Evolutionary conservation across 1,140 invertebrate genomes (phyloP).

Genomic region (Cotesia typhae): DNA sequence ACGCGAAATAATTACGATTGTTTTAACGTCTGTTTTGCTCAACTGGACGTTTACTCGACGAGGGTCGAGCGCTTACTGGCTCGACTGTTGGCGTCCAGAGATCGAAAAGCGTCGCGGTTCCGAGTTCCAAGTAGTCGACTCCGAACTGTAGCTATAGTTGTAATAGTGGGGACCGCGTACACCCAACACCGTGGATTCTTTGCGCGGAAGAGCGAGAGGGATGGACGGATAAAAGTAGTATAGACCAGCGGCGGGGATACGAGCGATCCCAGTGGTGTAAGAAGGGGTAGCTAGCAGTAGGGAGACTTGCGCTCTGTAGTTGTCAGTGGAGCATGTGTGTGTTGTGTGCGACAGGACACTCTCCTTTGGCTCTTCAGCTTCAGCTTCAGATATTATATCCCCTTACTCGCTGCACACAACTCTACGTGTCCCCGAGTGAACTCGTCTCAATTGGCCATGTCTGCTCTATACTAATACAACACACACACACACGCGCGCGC

Average conservation of each 20-base stretch:
- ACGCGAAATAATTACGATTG: background rate
- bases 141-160: background rate
- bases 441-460: conserved; percentile 18
- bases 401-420: too few relatives aligned
- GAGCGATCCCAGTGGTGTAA: too few relatives aligned
- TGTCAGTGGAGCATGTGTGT: too few relatives aligned
- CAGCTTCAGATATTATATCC: too few relatives aligned
- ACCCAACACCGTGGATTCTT: background rate
- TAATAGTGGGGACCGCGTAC: background rate
- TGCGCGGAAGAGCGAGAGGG: too few relatives aligned
- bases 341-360: background rate
- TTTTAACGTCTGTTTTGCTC: background rate
- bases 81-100: conserved; percentile 24
- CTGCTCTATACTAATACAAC: background rate
- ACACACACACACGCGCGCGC: too few relatives aligned
- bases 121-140: background rate
- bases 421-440: background rate
- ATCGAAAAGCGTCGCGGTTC: conserved; percentile 23
- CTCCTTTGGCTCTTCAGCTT: too few relatives aligned
- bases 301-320: too few relatives aligned
- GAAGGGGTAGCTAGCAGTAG: too few relatives aligned
- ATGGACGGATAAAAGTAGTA: too few relatives aligned
- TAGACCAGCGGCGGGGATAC: too few relatives aligned
- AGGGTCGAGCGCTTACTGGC: conserved; percentile 47
- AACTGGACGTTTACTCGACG: conserved; percentile 24